Evolutionary conservation across 2,888 invertebrate genomes (phyloP).

Genomic region (Nemotelus nigrinus): DNA sequence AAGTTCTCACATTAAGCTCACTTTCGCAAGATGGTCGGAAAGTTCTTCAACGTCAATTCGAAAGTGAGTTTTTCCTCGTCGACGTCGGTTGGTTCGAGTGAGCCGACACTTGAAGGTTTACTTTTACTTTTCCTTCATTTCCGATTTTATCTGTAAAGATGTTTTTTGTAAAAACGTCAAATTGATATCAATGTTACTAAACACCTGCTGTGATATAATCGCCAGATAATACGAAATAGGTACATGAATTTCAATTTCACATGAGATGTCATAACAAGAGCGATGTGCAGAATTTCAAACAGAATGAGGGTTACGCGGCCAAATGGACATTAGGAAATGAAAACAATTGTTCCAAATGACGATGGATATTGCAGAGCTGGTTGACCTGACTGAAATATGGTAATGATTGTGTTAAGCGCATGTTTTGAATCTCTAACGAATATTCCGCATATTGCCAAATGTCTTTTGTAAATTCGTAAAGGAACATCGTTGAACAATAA

Average conservation of each 20-base stretch:
- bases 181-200: slow-evolving; percentile 18
- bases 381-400: background rate
- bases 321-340: slow-evolving; percentile 29
- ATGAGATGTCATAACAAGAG: slow-evolving; percentile 27
- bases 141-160: slow-evolving; percentile 23
- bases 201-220: slow-evolving; percentile 3
- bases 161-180: background rate
- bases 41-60: slow-evolving; percentile 24
- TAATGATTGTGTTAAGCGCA: background rate
- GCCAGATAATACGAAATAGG: background rate
- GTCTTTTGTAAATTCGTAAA: too few relatives aligned
- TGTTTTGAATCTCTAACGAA: too few relatives aligned
- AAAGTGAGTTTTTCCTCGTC: slow-evolving; percentile 15
- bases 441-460: too few relatives aligned
- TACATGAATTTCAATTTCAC: slow-evolving; percentile 14
- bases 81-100: background rate
- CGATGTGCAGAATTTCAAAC: slow-evolving; percentile 31
- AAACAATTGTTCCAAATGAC: slow-evolving; percentile 20
- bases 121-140: slow-evolving; percentile 39
- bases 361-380: background rate
- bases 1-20: slow-evolving; percentile 44
- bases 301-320: slow-evolving; percentile 1
- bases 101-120: background rate
- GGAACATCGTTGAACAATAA: too few relatives aligned
- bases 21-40: slow-evolving; percentile 33